These are phyloP conservation scores for Myotis davidii DNA, from an alignment of 2,113 vertebrate genomes.

Conservation along the genomic window DNA sequence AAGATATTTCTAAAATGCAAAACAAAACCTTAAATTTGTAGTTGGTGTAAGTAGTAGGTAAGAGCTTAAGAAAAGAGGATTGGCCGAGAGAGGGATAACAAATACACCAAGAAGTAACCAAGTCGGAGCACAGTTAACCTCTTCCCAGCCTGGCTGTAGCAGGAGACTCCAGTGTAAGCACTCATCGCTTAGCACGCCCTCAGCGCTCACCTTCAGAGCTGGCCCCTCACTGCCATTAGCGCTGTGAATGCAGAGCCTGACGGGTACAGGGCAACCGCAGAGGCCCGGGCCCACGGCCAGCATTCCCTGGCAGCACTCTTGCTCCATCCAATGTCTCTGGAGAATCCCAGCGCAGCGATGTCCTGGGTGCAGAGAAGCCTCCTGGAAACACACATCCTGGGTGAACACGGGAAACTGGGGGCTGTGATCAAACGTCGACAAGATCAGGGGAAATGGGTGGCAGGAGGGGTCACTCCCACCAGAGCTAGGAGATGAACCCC, in stretches of 20 bases:
- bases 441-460: not conserved
- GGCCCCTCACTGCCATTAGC: not conserved
- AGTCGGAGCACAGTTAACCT: rapidly evolving
- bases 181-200: rapidly evolving
- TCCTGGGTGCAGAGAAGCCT: too few species aligned
- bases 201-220: not conserved
- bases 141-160: not conserved
- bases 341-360: too few species aligned
- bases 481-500: not conserved
- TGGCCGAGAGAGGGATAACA: not conserved
- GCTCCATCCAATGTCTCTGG: rapidly evolving
- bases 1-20: not conserved
- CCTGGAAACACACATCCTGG: not conserved
- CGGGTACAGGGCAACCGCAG: too few species aligned
- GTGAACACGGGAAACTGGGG: not conserved
- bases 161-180: not conserved
- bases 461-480: too few species aligned
- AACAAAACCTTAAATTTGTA: not conserved
- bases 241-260: rapidly evolving
- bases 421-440: rapidly evolving
- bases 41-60: not conserved
- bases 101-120: too few species aligned
- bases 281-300: rapidly evolving
- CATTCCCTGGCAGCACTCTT: rapidly evolving
- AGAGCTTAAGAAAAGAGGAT: not conserved